These are phyloP conservation scores for Smutsia gigantea DNA, from an alignment of 2,797 vertebrate species.

Conservation along the genomic window DNA sequence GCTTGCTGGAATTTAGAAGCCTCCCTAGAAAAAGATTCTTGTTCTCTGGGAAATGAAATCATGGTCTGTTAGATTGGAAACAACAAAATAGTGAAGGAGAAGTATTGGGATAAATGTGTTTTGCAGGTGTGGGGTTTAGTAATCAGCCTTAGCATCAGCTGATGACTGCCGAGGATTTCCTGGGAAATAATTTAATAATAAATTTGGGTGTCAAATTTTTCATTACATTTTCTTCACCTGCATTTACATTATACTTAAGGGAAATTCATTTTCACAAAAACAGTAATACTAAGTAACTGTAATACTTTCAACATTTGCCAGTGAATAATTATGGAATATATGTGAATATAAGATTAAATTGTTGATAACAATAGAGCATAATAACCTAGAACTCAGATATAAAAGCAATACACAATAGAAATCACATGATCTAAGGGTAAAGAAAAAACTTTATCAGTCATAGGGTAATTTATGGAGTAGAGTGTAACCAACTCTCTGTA, in stretches of 20 bases:
- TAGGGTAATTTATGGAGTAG: background rate
- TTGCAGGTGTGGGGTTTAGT: background rate
- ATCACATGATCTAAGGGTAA: background rate
- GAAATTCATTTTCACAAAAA: background rate
- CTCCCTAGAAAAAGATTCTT: background rate
- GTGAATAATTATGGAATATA: background rate
- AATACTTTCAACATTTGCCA: background rate
- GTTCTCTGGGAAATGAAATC: constrained; percentile 28
- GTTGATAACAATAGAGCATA: background rate
- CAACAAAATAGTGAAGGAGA: background rate
- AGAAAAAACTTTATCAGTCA: background rate
- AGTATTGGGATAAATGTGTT: constrained; percentile 31
- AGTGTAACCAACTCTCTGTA: background rate
- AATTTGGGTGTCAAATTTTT: background rate
- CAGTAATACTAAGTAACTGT: background rate
- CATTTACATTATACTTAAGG: background rate
- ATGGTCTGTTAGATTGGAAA: background rate
- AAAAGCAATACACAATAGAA: background rate
- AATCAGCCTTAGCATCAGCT: constrained; percentile 20
- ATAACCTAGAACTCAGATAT: background rate
- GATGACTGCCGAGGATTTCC: background rate
- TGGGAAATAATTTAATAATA: background rate
- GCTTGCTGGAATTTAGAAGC: constrained; percentile 16
- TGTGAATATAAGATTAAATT: background rate
- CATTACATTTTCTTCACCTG: background rate